These are phyloP conservation scores for Drosophila malerkotliana DNA, from an alignment of 1,140 invertebrate species.

Conservation along the genomic window DNA sequence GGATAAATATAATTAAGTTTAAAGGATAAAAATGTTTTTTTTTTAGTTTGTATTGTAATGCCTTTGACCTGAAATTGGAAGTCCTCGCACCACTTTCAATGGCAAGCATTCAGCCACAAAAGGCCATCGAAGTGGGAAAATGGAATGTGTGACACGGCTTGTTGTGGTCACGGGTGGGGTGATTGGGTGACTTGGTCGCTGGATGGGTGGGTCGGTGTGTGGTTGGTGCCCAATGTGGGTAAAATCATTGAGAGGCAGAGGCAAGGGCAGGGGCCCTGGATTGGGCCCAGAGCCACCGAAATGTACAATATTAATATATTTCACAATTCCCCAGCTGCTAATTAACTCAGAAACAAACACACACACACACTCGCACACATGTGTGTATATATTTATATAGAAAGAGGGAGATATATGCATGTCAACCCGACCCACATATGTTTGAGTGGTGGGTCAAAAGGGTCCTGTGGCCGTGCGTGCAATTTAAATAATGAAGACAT, in stretches of 20 bases:
- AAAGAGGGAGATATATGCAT: slow-evolving; percentile 23
- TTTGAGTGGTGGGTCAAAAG: slow-evolving; percentile 31
- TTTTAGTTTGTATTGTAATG: not conserved
- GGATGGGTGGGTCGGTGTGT: not conserved
- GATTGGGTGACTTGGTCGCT: not conserved
- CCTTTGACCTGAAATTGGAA: not conserved
- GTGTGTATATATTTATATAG: slow-evolving; percentile 2
- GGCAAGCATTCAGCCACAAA: slow-evolving; percentile 46
- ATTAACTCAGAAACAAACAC: slow-evolving; percentile 65
- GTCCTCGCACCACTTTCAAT: slow-evolving; percentile 1
- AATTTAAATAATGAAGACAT: slow-evolving; percentile 83
- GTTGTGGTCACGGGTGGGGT: slow-evolving; percentile 14
- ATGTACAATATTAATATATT: slow-evolving; percentile 82
- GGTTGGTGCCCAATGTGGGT: not conserved
- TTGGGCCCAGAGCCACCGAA: slow-evolving; percentile 52
- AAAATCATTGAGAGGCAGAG: not conserved
- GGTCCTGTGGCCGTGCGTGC: slow-evolving; percentile 70
- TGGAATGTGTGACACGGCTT: slow-evolving; percentile 29
- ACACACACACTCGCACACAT: slow-evolving; percentile 31
- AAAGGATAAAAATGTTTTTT: not conserved
- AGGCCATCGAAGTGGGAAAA: slow-evolving; percentile 45
- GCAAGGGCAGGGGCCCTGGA: no score
- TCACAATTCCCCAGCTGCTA: slow-evolving; percentile 81
- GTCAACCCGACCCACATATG: slow-evolving; percentile 53
- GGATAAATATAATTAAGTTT: no score